A percentile compares a stretch with the other conserved stretches of the same genome.
Conservation (phyloP, 2,888 invertebrate species). For the Gibbula magus region DNA sequence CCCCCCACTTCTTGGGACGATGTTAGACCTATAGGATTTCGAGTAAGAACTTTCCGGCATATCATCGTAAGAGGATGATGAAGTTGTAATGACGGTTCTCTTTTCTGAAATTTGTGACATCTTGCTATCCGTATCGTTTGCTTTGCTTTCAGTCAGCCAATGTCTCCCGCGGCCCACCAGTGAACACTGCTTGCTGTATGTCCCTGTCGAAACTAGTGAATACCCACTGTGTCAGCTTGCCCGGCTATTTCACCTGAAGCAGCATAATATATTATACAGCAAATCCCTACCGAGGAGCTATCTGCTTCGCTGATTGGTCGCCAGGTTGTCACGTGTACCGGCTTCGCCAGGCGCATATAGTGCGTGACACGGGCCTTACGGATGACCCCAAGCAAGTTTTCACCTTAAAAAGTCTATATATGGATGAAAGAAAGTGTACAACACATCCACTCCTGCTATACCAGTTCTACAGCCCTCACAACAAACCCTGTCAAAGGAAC, state of each 20-base stretch:
- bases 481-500: neutral
- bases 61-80: conserved; percentile 43
- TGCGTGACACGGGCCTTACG: conserved; percentile 2
- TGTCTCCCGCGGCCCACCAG: neutral
- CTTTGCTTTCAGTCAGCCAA: neutral
- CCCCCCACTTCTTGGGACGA: conserved; percentile 51
- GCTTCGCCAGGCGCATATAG: conserved; percentile 19
- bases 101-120: conserved; percentile 60
- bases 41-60: conserved; percentile 31
- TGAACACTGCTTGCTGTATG: neutral
- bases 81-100: conserved; percentile 61
- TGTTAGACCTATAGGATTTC: conserved; percentile 54
- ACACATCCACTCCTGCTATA: neutral
- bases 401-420: conserved; percentile 10
- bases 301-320: conserved; percentile 14
- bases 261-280: conserved; percentile 24
- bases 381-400: neutral
- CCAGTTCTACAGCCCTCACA: conserved; percentile 19
- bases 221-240: conserved; percentile 7
- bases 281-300: conserved; percentile 13
- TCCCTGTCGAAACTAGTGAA: neutral
- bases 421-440: conserved; percentile 24
- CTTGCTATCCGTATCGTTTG: neutral
- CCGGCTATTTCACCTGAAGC: conserved; percentile 24
- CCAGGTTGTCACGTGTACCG: neutral